Conservation (phyloP, 2,113 vertebrate species). For the Cacatua alba region DNA sequence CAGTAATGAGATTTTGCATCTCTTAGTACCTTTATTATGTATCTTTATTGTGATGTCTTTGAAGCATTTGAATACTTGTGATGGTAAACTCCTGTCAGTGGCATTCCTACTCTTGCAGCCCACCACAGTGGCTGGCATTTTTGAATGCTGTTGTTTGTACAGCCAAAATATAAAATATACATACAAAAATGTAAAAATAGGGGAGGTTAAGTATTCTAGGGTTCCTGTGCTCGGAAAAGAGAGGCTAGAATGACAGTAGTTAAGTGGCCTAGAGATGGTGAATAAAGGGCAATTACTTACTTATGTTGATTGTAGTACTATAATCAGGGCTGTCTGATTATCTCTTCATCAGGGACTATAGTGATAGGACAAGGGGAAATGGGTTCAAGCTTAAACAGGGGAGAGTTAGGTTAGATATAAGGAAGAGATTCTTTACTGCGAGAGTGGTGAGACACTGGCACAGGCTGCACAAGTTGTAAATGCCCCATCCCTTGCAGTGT, state of each 20-base stretch:
- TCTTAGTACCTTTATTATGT: neutral
- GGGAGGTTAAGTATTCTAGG: neutral
- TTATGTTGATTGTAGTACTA: neutral
- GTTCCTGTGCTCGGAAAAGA: neutral
- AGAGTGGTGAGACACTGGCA: neutral
- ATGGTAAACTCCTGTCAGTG: neutral
- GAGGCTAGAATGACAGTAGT: neutral
- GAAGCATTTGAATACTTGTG: neutral
- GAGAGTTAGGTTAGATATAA: neutral
- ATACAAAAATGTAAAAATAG: neutral
- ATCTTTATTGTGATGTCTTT: neutral
- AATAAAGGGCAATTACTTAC: neutral
- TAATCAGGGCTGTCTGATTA: neutral
- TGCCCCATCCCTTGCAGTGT: neutral
- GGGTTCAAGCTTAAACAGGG: neutral
- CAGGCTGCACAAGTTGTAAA: neutral
- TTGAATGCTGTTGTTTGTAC: neutral
- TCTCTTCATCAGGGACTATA: neutral
- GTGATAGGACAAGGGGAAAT: neutral
- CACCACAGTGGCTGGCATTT: neutral
- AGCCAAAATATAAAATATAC: neutral
- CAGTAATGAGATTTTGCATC: neutral
- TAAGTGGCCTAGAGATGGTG: neutral
- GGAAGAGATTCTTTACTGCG: neutral
- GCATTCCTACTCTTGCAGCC: neutral